Conservation (phyloP, 1,140 invertebrate genomes). For the Dendrolimus kikuchii region DNA sequence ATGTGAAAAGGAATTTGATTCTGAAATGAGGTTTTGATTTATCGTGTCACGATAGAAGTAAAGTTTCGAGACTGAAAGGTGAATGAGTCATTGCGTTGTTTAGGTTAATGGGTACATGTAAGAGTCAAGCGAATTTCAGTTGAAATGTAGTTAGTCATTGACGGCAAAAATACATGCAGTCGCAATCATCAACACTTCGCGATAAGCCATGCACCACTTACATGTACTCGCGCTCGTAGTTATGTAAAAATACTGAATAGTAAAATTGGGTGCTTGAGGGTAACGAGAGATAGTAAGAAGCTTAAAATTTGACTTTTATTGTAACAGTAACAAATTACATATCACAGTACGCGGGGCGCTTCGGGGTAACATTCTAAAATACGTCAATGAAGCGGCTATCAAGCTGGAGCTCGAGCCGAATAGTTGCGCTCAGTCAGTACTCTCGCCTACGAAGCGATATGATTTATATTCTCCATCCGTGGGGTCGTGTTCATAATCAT, state of each 20-base stretch:
- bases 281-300: constrained; percentile 49
- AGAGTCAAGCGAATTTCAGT: constrained; percentile 20
- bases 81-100: constrained; percentile 3
- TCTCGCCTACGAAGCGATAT: constrained; percentile 30
- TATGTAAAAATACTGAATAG: constrained; percentile 22
- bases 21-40: constrained; percentile 2
- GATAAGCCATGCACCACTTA: constrained; percentile 69
- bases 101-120: constrained; percentile 23
- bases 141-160: constrained; percentile 26
- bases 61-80: constrained; percentile 11
- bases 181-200: constrained; percentile 49
- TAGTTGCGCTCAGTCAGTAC: constrained; percentile 37
- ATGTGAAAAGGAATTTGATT: constrained; percentile 10
- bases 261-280: constrained; percentile 36
- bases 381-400: constrained; percentile 37
- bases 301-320: constrained; percentile 59
- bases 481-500: constrained; percentile 38
- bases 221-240: constrained; percentile 37
- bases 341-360: constrained; percentile 71
- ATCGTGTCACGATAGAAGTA: constrained; percentile 12
- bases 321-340: constrained; percentile 69
- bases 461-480: constrained; percentile 31
- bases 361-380: constrained; percentile 42
- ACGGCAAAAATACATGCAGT: constrained; percentile 35
- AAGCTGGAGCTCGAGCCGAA: constrained; percentile 24